Percentiles rank a stretch among this genome's conserved stretches.
Evolutionary conservation across 2,113 vertebrate genomes (phyloP).

Genomic region (Serilophus lunatus): DNA sequence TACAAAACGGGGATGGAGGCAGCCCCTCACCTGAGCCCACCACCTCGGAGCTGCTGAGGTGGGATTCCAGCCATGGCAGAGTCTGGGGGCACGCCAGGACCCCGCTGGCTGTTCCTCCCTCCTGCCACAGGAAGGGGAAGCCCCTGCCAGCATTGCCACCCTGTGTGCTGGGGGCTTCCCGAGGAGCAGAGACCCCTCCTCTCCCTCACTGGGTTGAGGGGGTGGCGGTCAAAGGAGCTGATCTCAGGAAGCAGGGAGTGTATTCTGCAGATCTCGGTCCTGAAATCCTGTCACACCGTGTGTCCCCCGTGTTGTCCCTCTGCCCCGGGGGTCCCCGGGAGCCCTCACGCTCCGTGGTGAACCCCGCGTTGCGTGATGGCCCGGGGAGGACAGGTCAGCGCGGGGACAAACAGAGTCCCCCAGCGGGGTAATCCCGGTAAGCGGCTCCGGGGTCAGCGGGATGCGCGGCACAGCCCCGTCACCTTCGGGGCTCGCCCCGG

Average conservation of each 20-base stretch:
- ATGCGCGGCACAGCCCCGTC: neutral
- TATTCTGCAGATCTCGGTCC: neutral
- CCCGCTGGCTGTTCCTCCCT: neutral
- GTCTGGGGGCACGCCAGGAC: neutral
- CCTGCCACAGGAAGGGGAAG: accelerated
- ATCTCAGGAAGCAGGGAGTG: neutral
- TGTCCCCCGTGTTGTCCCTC: accelerated
- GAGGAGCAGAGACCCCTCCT: neutral
- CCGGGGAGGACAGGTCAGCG: neutral
- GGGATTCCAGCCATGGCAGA: accelerated
- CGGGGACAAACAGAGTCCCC: neutral
- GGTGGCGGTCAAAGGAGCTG: neutral
- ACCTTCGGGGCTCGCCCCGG: neutral
- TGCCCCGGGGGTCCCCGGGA: neutral
- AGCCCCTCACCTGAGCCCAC: neutral
- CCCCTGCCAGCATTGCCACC: neutral
- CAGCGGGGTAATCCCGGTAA: neutral
- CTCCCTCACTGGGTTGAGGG: accelerated
- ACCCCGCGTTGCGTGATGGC: neutral
- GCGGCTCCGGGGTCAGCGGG: neutral
- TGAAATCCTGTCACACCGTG: accelerated
- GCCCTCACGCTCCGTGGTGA: neutral
- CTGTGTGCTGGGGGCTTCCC: neutral
- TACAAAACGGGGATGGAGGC: neutral
- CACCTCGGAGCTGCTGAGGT: neutral